Conservation (phyloP, 2,113 vertebrate genomes). For the Onychorhynchus coronatus region DNA sequence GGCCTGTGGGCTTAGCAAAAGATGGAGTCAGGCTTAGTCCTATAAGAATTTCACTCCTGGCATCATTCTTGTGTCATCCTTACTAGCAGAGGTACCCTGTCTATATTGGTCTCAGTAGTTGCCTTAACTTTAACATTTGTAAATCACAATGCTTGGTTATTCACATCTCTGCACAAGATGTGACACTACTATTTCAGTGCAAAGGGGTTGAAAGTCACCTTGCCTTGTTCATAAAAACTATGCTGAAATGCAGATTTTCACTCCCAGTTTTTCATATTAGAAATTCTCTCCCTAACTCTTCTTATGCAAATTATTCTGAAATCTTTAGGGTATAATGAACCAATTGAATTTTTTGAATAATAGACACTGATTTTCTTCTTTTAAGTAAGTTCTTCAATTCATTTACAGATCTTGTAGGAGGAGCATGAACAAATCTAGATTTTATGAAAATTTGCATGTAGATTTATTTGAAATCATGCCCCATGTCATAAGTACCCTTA, state of each 20-base stretch:
- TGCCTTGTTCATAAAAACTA: neutral
- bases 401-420: neutral
- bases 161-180: neutral
- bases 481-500: neutral
- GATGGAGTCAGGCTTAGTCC: neutral
- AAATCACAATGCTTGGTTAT: neutral
- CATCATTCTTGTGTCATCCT: neutral
- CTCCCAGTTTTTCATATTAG: accelerated
- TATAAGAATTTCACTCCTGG: neutral
- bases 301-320: neutral
- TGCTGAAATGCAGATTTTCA: neutral
- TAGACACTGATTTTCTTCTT: neutral
- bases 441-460: neutral
- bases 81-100: neutral
- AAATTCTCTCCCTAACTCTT: neutral
- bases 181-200: neutral
- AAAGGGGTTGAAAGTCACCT: neutral
- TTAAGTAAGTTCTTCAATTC: neutral
- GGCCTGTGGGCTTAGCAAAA: neutral
- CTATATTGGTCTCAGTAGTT: neutral
- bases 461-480: neutral
- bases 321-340: neutral
- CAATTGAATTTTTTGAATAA: neutral
- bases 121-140: neutral
- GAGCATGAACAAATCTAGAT: neutral